phyloP scores from a whole-genome alignment of 2,888 invertebrate species.

The Nycteola revayana region DNA sequence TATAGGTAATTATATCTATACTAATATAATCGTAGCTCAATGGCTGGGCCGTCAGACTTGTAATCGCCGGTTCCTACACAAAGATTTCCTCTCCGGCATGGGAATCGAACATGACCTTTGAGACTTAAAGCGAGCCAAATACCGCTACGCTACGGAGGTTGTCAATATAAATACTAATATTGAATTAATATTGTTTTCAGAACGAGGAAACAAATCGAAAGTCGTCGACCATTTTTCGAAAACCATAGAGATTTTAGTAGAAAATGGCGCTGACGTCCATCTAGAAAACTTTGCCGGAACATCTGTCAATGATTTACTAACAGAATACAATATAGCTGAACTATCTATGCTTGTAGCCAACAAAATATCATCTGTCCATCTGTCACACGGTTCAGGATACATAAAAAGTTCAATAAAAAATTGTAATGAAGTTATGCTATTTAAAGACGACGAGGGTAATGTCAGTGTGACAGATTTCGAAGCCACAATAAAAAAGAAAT shows the following conservation, averaged over 20 bases:
- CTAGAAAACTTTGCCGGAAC: constrained; percentile 67
- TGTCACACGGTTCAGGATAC: background rate
- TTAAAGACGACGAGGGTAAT: constrained; percentile 41
- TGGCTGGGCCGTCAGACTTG: too few relatives aligned
- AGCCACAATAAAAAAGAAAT: too few relatives aligned
- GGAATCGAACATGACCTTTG: too few relatives aligned
- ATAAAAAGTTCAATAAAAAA: constrained; percentile 8
- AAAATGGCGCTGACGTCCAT: constrained; percentile 64
- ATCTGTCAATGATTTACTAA: constrained; percentile 64
- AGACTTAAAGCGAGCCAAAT: too few relatives aligned
- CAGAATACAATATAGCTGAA: constrained; percentile 54
- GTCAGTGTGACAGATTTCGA: constrained; percentile 9
- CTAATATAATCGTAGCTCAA: too few relatives aligned
- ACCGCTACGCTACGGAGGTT: too few relatives aligned
- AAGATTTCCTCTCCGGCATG: too few relatives aligned
- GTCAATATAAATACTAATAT: too few relatives aligned
- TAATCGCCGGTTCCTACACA: too few relatives aligned
- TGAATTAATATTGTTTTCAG: constrained; percentile 41
- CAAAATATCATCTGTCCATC: constrained; percentile 32
- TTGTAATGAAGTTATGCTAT: constrained; percentile 40
- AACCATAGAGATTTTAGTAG: constrained; percentile 63
- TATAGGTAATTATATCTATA: constrained; percentile 47
- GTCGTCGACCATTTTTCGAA: constrained; percentile 48
- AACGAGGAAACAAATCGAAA: constrained; percentile 48
- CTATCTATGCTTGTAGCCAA: constrained; percentile 54